Conservation (phyloP, 1,140 invertebrate species). For the Drosophila orena region DNA sequence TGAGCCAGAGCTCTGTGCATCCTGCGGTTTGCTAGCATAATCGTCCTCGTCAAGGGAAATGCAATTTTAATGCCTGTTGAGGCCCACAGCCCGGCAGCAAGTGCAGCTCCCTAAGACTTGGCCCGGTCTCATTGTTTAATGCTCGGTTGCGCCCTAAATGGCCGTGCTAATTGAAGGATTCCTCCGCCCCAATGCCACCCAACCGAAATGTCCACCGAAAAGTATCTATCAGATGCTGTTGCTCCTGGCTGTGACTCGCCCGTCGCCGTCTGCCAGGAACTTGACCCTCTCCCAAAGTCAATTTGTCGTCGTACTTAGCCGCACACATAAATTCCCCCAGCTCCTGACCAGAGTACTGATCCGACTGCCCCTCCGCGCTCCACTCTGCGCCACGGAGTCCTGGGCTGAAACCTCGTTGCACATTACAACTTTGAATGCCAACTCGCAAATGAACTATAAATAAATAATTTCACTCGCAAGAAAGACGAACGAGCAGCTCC, state of each 20-base stretch:
- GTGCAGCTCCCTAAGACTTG: conserved; percentile 30
- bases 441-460: conserved; percentile 80
- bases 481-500: conserved; percentile 35
- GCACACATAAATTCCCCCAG: conserved; percentile 57
- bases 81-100: conserved; percentile 21
- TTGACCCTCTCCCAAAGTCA: conserved; percentile 52
- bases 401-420: conserved; percentile 36
- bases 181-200: not conserved
- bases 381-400: not conserved
- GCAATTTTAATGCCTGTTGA: conserved; percentile 52
- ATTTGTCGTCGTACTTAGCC: conserved; percentile 52
- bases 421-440: conserved; percentile 72
- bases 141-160: conserved; percentile 57
- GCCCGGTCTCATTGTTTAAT: conserved; percentile 48
- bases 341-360: conserved; percentile 10
- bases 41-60: conserved; percentile 56
- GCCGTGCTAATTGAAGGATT: conserved; percentile 67
- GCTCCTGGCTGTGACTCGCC: conserved; percentile 6
- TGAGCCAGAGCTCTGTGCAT: conserved; percentile 39
- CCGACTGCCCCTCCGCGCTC: not conserved
- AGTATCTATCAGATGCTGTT: conserved; percentile 21
- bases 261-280: not conserved
- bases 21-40: conserved; percentile 70
- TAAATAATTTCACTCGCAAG: conserved; percentile 77
- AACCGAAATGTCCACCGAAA: not conserved